phyloP scores from a whole-genome alignment of 2,113 vertebrate genomes.

The Prunella fulvescens region DNA sequence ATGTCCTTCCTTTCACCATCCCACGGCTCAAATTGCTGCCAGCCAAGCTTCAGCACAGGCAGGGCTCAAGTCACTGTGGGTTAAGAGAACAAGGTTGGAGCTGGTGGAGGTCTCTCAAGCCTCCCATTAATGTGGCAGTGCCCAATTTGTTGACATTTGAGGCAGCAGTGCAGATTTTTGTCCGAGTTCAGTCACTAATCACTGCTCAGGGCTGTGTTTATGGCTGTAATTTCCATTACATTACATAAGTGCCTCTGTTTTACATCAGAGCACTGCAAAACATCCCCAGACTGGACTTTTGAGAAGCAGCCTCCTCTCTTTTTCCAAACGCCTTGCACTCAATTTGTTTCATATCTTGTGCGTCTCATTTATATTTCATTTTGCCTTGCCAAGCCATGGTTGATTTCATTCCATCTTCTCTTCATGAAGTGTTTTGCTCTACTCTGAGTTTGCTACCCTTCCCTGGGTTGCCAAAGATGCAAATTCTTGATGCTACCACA shows the following conservation, averaged over 20 bases:
- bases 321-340: neutral
- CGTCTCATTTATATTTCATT: neutral
- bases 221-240: constrained; percentile 44
- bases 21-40: neutral
- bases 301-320: neutral
- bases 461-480: neutral
- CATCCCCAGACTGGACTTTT: neutral
- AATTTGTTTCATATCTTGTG: neutral
- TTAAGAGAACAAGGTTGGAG: neutral
- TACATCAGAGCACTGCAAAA: neutral
- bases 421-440: neutral
- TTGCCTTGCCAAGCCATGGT: neutral
- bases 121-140: neutral
- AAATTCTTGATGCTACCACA: constrained; percentile 37
- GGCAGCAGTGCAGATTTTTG: neutral
- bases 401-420: neutral
- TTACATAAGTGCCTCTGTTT: constrained; percentile 39
- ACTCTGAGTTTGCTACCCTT: neutral
- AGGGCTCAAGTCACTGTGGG: constrained; percentile 5
- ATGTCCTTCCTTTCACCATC: neutral
- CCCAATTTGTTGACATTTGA: neutral
- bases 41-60: neutral
- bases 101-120: neutral
- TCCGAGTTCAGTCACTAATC: neutral
- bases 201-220: neutral